Percentiles rank a stretch among this genome's conserved stretches.
Evolutionary conservation across 2,113 vertebrate species (phyloP).

Genomic region (Climacteris rufus): DNA sequence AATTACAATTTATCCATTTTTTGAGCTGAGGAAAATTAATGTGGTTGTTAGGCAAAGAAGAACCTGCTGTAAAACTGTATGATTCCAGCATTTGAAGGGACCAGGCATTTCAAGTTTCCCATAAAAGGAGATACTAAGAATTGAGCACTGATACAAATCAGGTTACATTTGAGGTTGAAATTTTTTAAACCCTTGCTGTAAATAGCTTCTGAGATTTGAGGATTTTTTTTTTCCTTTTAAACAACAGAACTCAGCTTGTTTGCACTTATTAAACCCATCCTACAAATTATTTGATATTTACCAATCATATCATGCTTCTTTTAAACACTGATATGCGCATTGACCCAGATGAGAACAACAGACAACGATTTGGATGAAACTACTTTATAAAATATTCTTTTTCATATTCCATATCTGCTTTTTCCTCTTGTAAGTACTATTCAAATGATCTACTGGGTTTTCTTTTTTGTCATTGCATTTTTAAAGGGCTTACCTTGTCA

Average conservation of each 20-base stretch:
- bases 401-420: not conserved
- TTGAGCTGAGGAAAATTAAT: not conserved
- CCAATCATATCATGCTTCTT: not conserved
- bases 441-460: not conserved
- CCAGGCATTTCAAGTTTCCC: not conserved
- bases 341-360: not conserved
- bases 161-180: not conserved
- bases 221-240: not conserved
- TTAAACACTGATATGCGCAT: not conserved
- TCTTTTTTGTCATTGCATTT: not conserved
- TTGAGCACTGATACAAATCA: not conserved
- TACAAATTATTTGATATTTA: not conserved
- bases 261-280: not conserved
- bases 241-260: not conserved
- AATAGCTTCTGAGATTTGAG: not conserved
- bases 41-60: not conserved
- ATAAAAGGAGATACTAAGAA: not conserved
- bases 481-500: slow-evolving; percentile 22
- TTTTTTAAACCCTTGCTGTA: not conserved
- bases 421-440: not conserved
- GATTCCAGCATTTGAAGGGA: not conserved
- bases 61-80: not conserved
- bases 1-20: not conserved
- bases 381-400: not conserved
- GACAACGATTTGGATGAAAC: not conserved